Conservation (phyloP, 1,140 invertebrate genomes). For the Centruroides sculpturatus region DNA sequence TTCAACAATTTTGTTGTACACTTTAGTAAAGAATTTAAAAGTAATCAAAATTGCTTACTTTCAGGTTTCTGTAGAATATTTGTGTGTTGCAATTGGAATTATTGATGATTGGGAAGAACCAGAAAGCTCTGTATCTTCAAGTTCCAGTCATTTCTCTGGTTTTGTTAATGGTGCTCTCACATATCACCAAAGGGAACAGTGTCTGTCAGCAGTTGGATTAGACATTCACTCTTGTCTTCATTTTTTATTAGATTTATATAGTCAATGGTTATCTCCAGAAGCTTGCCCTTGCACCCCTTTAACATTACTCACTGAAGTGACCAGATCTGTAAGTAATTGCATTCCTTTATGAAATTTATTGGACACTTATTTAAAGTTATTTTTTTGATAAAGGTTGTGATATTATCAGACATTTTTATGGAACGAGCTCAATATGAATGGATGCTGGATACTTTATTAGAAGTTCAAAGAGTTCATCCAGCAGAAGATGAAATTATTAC, state of each 20-base stretch:
- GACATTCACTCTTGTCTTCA: slow-evolving; percentile 77
- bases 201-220: slow-evolving; percentile 34
- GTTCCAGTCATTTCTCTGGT: slow-evolving; percentile 8
- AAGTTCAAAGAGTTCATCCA: slow-evolving; percentile 44
- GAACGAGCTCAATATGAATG: slow-evolving; percentile 52
- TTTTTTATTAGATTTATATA: slow-evolving; percentile 63
- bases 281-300: slow-evolving; percentile 37
- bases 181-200: slow-evolving; percentile 18
- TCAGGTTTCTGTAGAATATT: slow-evolving; percentile 30
- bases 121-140: slow-evolving; percentile 11
- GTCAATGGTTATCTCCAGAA: slow-evolving; percentile 48
- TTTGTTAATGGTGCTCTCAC: slow-evolving; percentile 5
- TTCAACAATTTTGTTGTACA: too few species aligned
- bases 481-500: slow-evolving; percentile 53
- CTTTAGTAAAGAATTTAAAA: too few species aligned
- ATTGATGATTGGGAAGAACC: slow-evolving; percentile 15
- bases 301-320: slow-evolving; percentile 45
- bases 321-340: slow-evolving; percentile 41
- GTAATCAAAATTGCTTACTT: background rate
- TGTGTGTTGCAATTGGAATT: slow-evolving; percentile 28
- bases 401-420: slow-evolving; percentile 44
- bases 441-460: slow-evolving; percentile 51
- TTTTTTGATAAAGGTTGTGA: slow-evolving; percentile 8
- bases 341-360: background rate
- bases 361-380: background rate